Evolutionary conservation across 2,113 vertebrate species (phyloP), one percentile per base, ranked within the genome.

Genomic region (Cololabis saira): DNA sequence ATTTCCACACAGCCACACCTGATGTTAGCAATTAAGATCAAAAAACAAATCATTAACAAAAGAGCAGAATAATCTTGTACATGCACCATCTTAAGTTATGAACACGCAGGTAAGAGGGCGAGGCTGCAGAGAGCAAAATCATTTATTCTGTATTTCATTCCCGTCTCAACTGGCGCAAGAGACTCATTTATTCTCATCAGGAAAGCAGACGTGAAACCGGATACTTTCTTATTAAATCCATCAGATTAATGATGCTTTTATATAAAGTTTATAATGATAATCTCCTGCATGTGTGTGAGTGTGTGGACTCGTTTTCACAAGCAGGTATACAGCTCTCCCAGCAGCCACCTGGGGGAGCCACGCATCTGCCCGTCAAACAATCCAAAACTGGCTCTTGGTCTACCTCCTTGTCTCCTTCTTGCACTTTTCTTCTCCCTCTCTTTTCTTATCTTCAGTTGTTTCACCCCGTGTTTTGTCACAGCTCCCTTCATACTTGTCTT

Each of bases 171-270:
- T 55, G 58, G 12, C 43, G 55, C 19, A 19, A 67, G 52, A 44
- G 51, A 45, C 67, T 80, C 81, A 65, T 86, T 81, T 73, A 71
- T 83, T 77, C 67, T 84, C 74, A 85, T 85, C 67, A 85, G 60
- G 19, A 48, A 56, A 59, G 63, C 13, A 22, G 55, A 21, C 66
- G 61, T 16, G 48, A 67, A 75, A 75, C 64, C 57, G 78, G 73
- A 78, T 55, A 56, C 60, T 3, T 47, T 71, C 51, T n/a, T 30
- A 78, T 78, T 80, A 78, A 82, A 67, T 72, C 47, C 84, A 72
- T 77, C 64, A 64, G 63, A 18, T 70, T 78, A 70, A 75, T 70
- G 76, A 87, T 62, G 76, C 70, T 10, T 78, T 80, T 56, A 62
- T 74, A 55, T 62, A 50, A 78, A 73, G 52, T 76, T 78, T 53